Evolutionary conservation across 2,888 invertebrate species (phyloP).

Genomic region (Petrolisthes cinctipes): DNA sequence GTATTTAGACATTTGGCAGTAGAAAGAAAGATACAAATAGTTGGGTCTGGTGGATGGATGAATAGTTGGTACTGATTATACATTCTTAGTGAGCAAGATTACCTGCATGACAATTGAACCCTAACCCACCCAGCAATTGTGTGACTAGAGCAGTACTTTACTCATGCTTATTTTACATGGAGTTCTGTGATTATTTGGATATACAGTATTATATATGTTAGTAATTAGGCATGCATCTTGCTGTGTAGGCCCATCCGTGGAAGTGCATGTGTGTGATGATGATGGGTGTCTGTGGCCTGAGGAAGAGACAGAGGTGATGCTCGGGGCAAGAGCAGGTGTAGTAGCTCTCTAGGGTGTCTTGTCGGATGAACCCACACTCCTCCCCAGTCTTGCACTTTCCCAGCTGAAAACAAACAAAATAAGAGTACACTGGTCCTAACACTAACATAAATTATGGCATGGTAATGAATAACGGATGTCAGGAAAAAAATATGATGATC

Average conservation of each 20-base stretch:
- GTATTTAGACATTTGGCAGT: too few relatives aligned
- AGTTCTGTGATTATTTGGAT: too few relatives aligned
- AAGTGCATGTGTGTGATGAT: constrained; percentile 43
- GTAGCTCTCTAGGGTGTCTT: constrained; percentile 76
- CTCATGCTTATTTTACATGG: neutral
- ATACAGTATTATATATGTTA: neutral
- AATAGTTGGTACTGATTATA: too few relatives aligned
- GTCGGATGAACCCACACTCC: constrained; percentile 76
- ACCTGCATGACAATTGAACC: too few relatives aligned
- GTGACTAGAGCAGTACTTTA: too few relatives aligned
- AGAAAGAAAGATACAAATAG: too few relatives aligned
- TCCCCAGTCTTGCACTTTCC: constrained; percentile 73
- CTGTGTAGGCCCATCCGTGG: constrained; percentile 39
- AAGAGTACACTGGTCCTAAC: neutral
- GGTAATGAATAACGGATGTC: neutral
- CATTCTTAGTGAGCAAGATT: too few relatives aligned
- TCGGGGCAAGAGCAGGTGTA: constrained; percentile 77
- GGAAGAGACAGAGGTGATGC: constrained; percentile 70
- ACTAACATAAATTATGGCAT: neutral
- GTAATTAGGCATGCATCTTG: constrained; percentile 48
- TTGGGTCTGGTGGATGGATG: too few relatives aligned
- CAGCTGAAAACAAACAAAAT: constrained; percentile 46
- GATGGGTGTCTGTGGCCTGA: constrained; percentile 36
- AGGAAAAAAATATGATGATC: too few relatives aligned
- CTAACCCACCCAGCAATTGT: too few relatives aligned